These are phyloP conservation scores for Alitta virens DNA, from an alignment of 2,888 invertebrate genomes.

Conservation along the genomic window DNA sequence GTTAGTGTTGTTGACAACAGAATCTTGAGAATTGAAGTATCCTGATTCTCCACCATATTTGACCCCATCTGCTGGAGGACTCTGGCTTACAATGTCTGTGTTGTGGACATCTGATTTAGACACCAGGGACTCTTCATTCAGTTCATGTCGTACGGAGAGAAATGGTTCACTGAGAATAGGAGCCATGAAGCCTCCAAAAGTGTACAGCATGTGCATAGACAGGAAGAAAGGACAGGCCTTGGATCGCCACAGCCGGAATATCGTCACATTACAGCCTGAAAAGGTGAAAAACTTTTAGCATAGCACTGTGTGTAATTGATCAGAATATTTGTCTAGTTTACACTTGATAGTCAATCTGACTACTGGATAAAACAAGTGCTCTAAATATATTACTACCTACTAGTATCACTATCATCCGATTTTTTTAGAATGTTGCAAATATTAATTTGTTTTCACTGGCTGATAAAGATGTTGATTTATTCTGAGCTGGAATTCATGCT, in stretches of 20 bases:
- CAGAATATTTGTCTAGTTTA: no score
- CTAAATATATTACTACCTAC: no score
- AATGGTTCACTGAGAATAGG: constrained; percentile 10
- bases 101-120: neutral
- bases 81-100: neutral
- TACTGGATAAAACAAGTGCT: no score
- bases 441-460: no score
- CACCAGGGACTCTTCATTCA: neutral
- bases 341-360: no score
- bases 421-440: no score
- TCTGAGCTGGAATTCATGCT: no score
- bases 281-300: no score
- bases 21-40: neutral
- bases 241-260: constrained; percentile 11
- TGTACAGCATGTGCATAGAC: constrained; percentile 12
- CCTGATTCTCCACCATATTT: neutral
- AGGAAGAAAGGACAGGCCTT: constrained; percentile 6
- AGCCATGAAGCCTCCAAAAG: constrained; percentile 9
- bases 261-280: constrained; percentile 14
- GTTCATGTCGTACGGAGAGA: neutral
- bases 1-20: neutral
- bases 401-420: no score
- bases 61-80: no score
- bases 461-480: no score
- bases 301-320: no score